Evolutionary conservation across 2,113 vertebrate genomes (phyloP), one percentile per base, ranked within the genome.

Genomic region (Synchiropus splendidus): DNA sequence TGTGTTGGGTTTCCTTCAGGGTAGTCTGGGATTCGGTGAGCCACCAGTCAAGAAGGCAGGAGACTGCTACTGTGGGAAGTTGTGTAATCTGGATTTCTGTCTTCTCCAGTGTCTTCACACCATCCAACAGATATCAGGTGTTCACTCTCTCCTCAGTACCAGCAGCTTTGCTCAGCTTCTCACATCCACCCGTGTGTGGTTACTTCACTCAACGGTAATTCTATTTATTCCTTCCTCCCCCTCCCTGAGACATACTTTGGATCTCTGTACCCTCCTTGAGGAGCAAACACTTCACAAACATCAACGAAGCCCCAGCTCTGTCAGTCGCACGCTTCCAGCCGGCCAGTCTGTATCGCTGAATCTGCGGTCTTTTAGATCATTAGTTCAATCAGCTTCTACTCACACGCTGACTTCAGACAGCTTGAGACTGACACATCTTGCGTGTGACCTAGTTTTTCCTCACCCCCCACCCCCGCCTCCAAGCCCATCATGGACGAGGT

Each of bases 191-290:
- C 58, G 64, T 35, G 51, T 67, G 67, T 38, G 39, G 61, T 76
- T 72, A 73, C 70, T 83, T 77, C 69, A 74, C 74, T 71, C 54
- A 64, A 62, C 55, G 35, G 52, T 70, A 64, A 67, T 70, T 74
- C 75, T 82, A 83, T 83, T 82, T 84, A 82, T 83, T 80, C 66
- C 71, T 64, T 15, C 48, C 45, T 42, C 43, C 55, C 55, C 40
- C 18, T 48, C 60, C 49, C 62, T 36, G 41, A 67, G 64, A 61
- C 56, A 54, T 52, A 51, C 63, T 62, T 42, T 36, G 61, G 46
- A 49, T 68, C 65, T 50, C 9, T 48, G 63, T 49, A 53, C 56
- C 70, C 73, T 72, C 54, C 61, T 73, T 55, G 31, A 59, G 58
- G 53, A 61, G 54, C 48, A 44, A 31, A 51, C 16, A 48, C 58